Base-by-base conservation (phyloP, 2,797 vertebrate species). In the Phoxinus dragarum region DNA sequence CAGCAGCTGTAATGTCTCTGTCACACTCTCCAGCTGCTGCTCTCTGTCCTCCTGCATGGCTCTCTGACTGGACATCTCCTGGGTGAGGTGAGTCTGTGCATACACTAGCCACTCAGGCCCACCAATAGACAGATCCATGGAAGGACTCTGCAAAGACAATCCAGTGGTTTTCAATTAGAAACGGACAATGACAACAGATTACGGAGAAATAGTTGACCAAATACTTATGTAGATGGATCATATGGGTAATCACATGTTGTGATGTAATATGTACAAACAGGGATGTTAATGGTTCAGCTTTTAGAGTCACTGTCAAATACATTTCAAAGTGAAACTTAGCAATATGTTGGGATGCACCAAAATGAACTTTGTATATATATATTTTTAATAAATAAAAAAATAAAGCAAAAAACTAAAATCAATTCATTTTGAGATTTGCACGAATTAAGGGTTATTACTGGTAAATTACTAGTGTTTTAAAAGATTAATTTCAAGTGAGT, bases 81-180 rank as follows among this genome's bases (percentile, higher is more conserved):
- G 97, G 80, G 95, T 96, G 94, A 99, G 90, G 80, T 97, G 97
- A 90, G 97, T 97, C 92, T 97, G 97, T 88, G 97, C 96, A n/a
- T 94, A 97, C 83, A 94, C 94, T 90, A 98, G 96, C 98, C 98
- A 99, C 85, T 99, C 98, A 67, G 97, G 93, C 71, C 96, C 97
- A 89, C 98, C 98, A 49, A 99, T 98, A 34, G 97, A 94, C 88
- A 96, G 94, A 88, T 98, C 98, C 21, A 95, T 94, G 87, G 93
- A 94, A 0, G 97, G 95, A 86, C 94, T 97, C 98, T 99, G 94
- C 85, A 92, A 0, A 86, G 75, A 61, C 80, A 81, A 17, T 19
- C 38, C 6, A n/a, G 10, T 76, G 54, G 42, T 8, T 34, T 67
- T 49, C 4, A 47, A 71, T 47, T 44, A 23, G 17, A 78, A 42